These are phyloP conservation scores for Perccottus glenii DNA, from an alignment of 2,113 vertebrate species.

Conservation along the genomic window DNA sequence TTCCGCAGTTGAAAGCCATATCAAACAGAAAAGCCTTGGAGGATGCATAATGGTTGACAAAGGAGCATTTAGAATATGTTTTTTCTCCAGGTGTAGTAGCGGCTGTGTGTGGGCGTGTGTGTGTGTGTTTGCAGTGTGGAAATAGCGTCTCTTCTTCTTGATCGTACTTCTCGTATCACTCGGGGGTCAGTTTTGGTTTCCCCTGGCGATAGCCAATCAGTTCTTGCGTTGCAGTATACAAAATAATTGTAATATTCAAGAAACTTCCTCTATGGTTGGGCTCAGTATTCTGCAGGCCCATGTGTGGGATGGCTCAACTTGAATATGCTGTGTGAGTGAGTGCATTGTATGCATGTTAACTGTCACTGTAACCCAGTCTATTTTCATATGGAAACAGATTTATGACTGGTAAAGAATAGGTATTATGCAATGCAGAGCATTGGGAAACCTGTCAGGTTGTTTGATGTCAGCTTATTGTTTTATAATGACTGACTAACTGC, in stretches of 20 bases:
- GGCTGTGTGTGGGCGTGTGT: constrained; percentile 9
- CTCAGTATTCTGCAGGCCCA: constrained; percentile 52
- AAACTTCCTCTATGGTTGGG: constrained; percentile 64
- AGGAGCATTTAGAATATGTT: constrained; percentile 60
- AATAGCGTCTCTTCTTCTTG: constrained; percentile 56
- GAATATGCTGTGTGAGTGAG: constrained; percentile 53
- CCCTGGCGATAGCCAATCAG: constrained; percentile 82
- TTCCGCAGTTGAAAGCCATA: constrained; percentile 72
- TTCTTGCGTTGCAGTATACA: constrained; percentile 83
- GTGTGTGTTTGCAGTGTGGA: constrained; percentile 15
- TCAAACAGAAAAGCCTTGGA: constrained; percentile 71
- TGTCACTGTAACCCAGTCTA: constrained; percentile 62
- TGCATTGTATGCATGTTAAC: constrained; percentile 48
- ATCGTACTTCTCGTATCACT: constrained; percentile 72
- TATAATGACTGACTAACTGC: constrained; percentile 20
- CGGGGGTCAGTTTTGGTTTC: constrained; percentile 58
- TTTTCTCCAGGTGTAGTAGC: constrained; percentile 38
- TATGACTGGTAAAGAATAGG: constrained; percentile 43
- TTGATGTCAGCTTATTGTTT: constrained; percentile 33
- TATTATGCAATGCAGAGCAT: constrained; percentile 50
- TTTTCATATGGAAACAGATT: constrained; percentile 62
- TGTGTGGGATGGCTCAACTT: constrained; percentile 61
- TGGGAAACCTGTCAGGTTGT: constrained; percentile 17
- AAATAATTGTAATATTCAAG: constrained; percentile 68
- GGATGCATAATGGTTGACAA: constrained; percentile 47